Conservation (phyloP, 2,888 invertebrate species). For the Prenolepis imparis region DNA sequence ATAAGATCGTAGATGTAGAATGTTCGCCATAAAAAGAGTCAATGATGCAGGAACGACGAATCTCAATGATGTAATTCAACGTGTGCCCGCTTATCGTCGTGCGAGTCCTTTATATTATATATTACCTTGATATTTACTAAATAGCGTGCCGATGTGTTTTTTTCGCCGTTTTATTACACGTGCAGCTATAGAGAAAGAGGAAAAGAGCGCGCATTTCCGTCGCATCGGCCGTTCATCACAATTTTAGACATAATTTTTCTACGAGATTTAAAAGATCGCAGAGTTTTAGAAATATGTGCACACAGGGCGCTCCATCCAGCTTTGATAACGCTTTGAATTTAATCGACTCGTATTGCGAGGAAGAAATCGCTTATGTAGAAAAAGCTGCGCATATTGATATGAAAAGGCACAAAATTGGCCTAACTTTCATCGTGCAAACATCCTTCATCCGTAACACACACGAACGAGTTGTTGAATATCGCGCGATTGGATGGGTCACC, state of each 20-base stretch:
- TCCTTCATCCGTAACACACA: slow-evolving; percentile 3
- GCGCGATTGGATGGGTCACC: slow-evolving; percentile 35
- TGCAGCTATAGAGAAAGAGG: background rate
- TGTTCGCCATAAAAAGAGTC: slow-evolving; percentile 14
- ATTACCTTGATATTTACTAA: slow-evolving; percentile 73
- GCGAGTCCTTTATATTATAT: slow-evolving; percentile 77
- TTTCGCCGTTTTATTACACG: slow-evolving; percentile 54
- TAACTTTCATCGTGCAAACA: slow-evolving; percentile 24
- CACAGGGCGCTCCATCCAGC: slow-evolving; percentile 23
- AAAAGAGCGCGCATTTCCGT: slow-evolving; percentile 21
- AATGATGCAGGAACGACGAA: background rate
- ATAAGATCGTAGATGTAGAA: background rate
- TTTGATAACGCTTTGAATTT: background rate
- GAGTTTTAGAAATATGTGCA: slow-evolving; percentile 59
- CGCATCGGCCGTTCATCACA: slow-evolving; percentile 40
- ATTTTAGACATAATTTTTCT: slow-evolving; percentile 76
- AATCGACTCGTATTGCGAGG: background rate
- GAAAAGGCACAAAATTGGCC: slow-evolving; percentile 32
- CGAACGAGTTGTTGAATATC: background rate
- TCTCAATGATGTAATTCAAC: slow-evolving; percentile 35
- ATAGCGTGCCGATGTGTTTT: slow-evolving; percentile 70
- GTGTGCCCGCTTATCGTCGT: slow-evolving; percentile 74
- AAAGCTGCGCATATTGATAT: background rate
- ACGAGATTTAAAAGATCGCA: slow-evolving; percentile 67
- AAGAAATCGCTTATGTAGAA: background rate